Evolutionary conservation across 2,888 invertebrate species (phyloP), one percentile per base, ranked within the genome.

Genomic region (Drosophila glabriapex): DNA sequence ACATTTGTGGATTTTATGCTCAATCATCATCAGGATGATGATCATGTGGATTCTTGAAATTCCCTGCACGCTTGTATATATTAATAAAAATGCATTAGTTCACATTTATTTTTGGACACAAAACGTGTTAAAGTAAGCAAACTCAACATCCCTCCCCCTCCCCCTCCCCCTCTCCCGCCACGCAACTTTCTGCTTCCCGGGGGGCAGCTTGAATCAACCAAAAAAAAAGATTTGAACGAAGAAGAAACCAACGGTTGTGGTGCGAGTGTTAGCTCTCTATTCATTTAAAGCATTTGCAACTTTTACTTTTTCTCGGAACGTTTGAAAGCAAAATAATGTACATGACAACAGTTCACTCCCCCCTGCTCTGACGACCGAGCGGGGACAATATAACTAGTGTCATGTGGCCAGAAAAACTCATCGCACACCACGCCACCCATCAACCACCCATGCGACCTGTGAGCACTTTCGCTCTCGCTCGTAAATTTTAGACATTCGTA

Each of bases 71-170:
- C 82, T 88, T 85, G 83, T 80, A 81, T 84, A 87, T 87, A 89
- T 91, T 87, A 90, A 91, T 91, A 91, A 91, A 91, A 91, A 90
- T 91, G 91, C 91, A 91, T 91, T 91, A 91, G 85, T 85, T 80
- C 79, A 83, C 91, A 91, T 91, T 87, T 91, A 91, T 88, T 85
- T 88, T 81, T 39, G 75, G 81, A 81, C 90, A 87, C 85, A 89
- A 89, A 89, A 87, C 85, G 85, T 85, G 85, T 87, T 85, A 87
- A 87, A 83, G 85, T 68, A 73, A 78, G 78, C 80, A 83, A 80
- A 83, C 62, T 37, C 65, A 55, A n/a, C 55, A n/a, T 3, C 39
- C 49, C 37, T 10, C 43, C 16, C n/a, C 14, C 25, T 1, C 35
- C 14, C n/a, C 6, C 16, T 1, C 31, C 14, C 10, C n/a, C n/a